Base-by-base conservation (phyloP, 2,888 invertebrate genomes). In the Coleophora deauratella region DNA sequence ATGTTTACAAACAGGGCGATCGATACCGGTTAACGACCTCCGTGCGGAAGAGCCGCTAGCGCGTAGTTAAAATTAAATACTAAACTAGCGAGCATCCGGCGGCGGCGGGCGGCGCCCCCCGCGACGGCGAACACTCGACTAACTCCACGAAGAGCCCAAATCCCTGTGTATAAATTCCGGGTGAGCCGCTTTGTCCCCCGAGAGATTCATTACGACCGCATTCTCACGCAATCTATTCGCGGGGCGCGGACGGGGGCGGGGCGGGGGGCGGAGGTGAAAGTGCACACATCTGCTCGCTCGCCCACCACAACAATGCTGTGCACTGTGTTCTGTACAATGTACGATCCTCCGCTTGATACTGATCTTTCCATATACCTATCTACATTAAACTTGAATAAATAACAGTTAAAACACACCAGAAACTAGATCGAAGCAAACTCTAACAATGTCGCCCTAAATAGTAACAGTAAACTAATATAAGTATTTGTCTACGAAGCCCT, bases 1-100 rank as follows among this genome's bases (percentile, higher is more conserved):
- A 66, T 81, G 81, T 81, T 84, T 81, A 82, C 81, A 77, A 82
- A 84, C 81, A 82, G 63, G 56, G 61, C 72, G 66, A 68, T 72
- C 75, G 72, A 73, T 69, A 62, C 58, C 67, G 68, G 68, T 51
- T 59, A 59, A 51, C 72, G 60, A 60, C 66, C 66, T 65, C 60
- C 51, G 31, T 31, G 50, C 52, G 45, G 21, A 44, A 41, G 37
- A 40, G 33, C 47, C 41, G 9, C 33, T 34, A 28, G 27, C 41
- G 38, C 35, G 3, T 21, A 6, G 21, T 21, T 6, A 3, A 21
- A 21, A 21, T 21, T 21, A 21, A n/a, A n/a, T n/a, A n/a, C n/a
- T n/a, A n/a, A n/a, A 21, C 21, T 4, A 21, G 21, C 21, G 21
- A 4, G 21, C 21, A 6, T 21, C 21, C 21, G 21, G 21, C 21